These are phyloP conservation scores for Drosophila simulans DNA, from an alignment of 1,140 invertebrate species.

Conservation along the genomic window DNA sequence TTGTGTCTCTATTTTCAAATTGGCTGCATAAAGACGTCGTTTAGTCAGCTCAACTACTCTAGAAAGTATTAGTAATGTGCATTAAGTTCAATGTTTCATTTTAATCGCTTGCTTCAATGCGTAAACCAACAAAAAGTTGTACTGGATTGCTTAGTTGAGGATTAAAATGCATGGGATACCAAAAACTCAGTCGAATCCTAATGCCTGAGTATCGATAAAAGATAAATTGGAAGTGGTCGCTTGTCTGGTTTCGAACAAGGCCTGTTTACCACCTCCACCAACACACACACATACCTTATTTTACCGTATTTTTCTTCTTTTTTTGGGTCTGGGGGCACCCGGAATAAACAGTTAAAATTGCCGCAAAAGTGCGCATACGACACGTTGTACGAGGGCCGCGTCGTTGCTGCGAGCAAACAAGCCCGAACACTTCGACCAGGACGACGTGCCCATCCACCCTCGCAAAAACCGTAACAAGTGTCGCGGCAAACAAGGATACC, in stretches of 20 bases:
- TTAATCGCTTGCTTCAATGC: too few species aligned
- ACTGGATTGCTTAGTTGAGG: neutral
- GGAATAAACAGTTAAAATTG: conserved; percentile 69
- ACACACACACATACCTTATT: conserved; percentile 3
- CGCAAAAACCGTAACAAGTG: conserved; percentile 70
- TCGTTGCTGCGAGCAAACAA: conserved; percentile 47
- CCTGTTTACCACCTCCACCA: conserved; percentile 1
- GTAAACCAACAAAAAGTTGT: neutral
- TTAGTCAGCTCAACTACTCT: too few species aligned
- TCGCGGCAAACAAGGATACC: conserved; percentile 64
- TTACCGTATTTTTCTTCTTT: neutral
- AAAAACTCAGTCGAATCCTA: conserved; percentile 3
- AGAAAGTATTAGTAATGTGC: too few species aligned
- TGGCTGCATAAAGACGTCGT: neutral
- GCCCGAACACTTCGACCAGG: conserved; percentile 36
- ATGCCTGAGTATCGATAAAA: conserved; percentile 13
- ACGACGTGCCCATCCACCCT: neutral
- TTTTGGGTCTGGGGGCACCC: conserved; percentile 17
- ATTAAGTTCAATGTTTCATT: too few species aligned
- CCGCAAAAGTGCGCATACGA: conserved; percentile 79
- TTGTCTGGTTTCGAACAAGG: conserved; percentile 35
- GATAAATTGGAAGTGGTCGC: conserved; percentile 38
- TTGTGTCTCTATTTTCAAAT: neutral
- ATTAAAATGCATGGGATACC: neutral
- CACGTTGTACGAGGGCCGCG: conserved; percentile 60